These are phyloP conservation scores for Heliconius sara DNA, from an alignment of 2,888 invertebrate genomes.

Conservation along the genomic window DNA sequence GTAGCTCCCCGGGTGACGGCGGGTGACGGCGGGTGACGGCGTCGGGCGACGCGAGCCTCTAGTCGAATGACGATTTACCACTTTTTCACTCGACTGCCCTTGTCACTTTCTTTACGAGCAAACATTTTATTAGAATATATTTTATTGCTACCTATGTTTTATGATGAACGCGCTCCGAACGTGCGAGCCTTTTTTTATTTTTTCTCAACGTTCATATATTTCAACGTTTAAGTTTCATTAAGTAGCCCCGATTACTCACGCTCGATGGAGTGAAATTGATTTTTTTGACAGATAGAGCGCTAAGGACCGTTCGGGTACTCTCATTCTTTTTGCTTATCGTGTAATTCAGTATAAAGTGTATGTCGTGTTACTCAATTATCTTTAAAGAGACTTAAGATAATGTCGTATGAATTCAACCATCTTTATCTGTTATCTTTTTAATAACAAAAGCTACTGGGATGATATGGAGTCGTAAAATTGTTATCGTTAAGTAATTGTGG, in stretches of 20 bases:
- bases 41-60: conserved; percentile 60
- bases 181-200: conserved; percentile 17
- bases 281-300: conserved; percentile 39
- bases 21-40: conserved; percentile 54
- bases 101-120: conserved; percentile 79
- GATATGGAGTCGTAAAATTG: conserved; percentile 18
- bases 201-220: conserved; percentile 54
- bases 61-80: conserved; percentile 79
- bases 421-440: conserved; percentile 36
- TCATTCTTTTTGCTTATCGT: conserved; percentile 40
- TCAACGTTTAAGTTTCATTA: conserved; percentile 44
- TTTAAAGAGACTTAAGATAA: conserved; percentile 47
- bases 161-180: conserved; percentile 63
- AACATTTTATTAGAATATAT: conserved; percentile 78
- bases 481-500: conserved; percentile 22
- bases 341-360: conserved; percentile 47
- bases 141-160: conserved; percentile 79
- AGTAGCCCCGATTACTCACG: conserved; percentile 73
- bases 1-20: conserved; percentile 76
- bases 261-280: conserved; percentile 49
- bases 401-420: conserved; percentile 39
- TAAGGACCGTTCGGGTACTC: conserved; percentile 36
- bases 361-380: conserved; percentile 46
- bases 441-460: conserved; percentile 39
- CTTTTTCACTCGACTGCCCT: conserved; percentile 75